These are phyloP conservation scores for Asteroscopus sphinx DNA, from an alignment of 2,888 invertebrate genomes.

Conservation along the genomic window DNA sequence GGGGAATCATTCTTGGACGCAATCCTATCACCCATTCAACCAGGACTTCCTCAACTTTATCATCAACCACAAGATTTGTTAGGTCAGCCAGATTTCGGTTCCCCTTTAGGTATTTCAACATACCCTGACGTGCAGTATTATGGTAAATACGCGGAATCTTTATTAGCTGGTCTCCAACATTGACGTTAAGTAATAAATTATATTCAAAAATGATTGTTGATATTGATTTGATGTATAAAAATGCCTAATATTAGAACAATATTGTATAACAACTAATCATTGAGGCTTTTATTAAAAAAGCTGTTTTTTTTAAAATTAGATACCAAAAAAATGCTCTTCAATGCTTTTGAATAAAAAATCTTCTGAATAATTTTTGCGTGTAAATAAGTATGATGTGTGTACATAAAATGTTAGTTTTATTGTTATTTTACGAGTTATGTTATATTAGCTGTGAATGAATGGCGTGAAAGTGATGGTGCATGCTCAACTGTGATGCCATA, in stretches of 20 bases:
- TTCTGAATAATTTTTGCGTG: constrained; percentile 20
- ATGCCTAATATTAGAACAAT: background rate
- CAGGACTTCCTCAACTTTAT: constrained; percentile 45
- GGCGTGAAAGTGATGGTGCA: constrained; percentile 18
- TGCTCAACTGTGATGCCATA: constrained; percentile 58
- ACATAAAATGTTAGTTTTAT: constrained; percentile 49
- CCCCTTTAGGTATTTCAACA: constrained; percentile 59
- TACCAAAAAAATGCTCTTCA: constrained; percentile 19
- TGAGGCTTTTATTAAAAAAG: too few relatives aligned
- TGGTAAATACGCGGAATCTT: constrained; percentile 75
- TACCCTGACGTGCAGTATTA: constrained; percentile 78
- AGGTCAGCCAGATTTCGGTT: constrained; percentile 31
- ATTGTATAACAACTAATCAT: too few relatives aligned
- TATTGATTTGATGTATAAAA: background rate
- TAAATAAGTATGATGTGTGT: constrained; percentile 40
- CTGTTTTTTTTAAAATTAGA: background rate
- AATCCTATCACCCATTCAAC: constrained; percentile 1
- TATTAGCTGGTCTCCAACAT: constrained; percentile 60
- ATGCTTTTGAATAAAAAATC: constrained; percentile 1
- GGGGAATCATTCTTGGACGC: background rate
- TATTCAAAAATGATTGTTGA: background rate
- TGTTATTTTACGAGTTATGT: constrained; percentile 33
- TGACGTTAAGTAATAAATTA: background rate
- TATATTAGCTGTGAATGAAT: constrained; percentile 15
- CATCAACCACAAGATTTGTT: constrained; percentile 49